Evolutionary conservation across 2,113 vertebrate species (phyloP).

Genomic region (Polyodon spathula): DNA sequence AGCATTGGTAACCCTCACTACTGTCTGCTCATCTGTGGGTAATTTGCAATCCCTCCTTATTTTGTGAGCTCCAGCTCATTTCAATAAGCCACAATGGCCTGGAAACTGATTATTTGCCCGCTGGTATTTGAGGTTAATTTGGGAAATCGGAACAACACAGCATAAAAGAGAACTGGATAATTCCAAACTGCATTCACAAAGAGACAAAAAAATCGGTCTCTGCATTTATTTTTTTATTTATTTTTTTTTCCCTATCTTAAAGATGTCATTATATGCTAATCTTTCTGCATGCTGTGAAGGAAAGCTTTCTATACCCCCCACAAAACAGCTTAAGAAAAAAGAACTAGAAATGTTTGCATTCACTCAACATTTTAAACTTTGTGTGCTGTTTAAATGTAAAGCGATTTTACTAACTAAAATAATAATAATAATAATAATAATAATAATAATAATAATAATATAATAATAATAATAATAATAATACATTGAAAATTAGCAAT

Average conservation of each 20-base stretch:
- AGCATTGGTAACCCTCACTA: slow-evolving; percentile 35
- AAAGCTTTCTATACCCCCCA: too few species aligned
- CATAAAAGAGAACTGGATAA: not conserved
- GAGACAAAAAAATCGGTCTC: not conserved
- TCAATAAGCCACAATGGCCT: not conserved
- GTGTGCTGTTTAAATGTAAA: too few species aligned
- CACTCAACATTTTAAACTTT: too few species aligned
- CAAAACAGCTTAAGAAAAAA: too few species aligned
- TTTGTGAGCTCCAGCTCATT: not conserved
- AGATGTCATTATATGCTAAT: slow-evolving; percentile 1
- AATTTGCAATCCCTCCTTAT: not conserved
- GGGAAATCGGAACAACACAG: not conserved
- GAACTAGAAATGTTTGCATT: too few species aligned
- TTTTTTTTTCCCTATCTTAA: not conserved
- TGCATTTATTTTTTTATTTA: not conserved
- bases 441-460: too few species aligned
- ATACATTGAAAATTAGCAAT: too few species aligned
- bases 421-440: too few species aligned
- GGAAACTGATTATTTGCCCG: not conserved
- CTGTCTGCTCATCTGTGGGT: slow-evolving; percentile 5
- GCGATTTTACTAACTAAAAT: too few species aligned
- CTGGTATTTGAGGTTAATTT: slow-evolving; percentile 6
- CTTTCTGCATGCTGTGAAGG: not conserved
- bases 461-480: too few species aligned
- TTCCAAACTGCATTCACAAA: not conserved